A percentile compares a stretch with the other conserved stretches of the same genome.
Conservation (phyloP, 2,113 vertebrate species). For the Pluvialis apricaria region DNA sequence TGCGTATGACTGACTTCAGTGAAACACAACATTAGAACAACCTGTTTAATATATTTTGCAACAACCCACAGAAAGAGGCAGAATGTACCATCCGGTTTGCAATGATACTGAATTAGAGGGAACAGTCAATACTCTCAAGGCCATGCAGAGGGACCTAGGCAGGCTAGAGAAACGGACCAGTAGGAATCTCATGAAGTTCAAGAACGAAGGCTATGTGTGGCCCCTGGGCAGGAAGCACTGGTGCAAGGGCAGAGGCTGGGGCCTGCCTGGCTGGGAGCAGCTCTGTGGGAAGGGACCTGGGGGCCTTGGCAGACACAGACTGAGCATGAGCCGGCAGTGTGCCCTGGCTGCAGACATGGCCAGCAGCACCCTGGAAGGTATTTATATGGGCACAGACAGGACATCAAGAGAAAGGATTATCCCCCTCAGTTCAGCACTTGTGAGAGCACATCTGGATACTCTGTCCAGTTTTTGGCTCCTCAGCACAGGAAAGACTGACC, state of each 20-base stretch:
- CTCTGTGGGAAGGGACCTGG: not conserved
- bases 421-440: not conserved
- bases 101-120: not conserved
- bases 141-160: not conserved
- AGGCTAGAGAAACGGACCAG: not conserved
- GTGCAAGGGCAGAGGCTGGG: not conserved
- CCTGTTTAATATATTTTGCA: no score
- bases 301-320: rapidly evolving
- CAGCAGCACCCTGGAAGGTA: not conserved
- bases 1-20: no score
- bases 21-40: no score
- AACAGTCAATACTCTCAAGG: not conserved
- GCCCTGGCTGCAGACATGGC: not conserved
- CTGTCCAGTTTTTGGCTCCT: not conserved
- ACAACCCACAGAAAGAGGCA: no score
- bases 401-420: not conserved
- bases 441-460: not conserved
- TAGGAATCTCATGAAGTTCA: not conserved
- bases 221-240: not conserved
- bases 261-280: not conserved
- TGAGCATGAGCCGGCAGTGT: not conserved
- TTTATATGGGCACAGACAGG: not conserved
- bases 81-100: no score
- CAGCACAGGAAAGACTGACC: not conserved
- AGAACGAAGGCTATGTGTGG: not conserved